Evolutionary conservation across 2,113 vertebrate genomes (phyloP).

Genomic region (Mus pahari): DNA sequence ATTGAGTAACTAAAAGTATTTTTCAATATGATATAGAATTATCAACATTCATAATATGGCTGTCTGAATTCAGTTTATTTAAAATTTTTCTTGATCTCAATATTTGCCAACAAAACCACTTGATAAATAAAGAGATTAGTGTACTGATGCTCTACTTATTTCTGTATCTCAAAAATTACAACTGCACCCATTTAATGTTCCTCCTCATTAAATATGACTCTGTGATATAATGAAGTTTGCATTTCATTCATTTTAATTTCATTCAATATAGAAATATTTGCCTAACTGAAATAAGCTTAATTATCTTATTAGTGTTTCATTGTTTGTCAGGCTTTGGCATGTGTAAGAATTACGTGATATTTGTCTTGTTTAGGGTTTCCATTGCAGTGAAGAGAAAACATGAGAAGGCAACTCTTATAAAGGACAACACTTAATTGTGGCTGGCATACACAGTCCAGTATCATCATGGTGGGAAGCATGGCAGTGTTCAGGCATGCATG

Average conservation of each 20-base stretch:
- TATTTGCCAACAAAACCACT: background rate
- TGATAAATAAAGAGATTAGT: background rate
- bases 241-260: slow-evolving; percentile 17
- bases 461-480: no score
- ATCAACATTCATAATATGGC: background rate
- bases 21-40: background rate
- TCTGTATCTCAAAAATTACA: background rate
- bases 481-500: no score
- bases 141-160: background rate
- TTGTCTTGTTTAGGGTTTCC: background rate
- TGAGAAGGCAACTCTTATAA: no score
- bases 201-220: background rate
- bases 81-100: background rate
- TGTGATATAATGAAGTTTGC: background rate
- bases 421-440: no score
- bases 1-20: background rate
- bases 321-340: background rate
- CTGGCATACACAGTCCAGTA: no score
- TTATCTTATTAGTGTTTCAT: background rate
- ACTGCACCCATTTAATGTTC: background rate
- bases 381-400: no score
- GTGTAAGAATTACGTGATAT: background rate
- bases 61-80: background rate
- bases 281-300: background rate
- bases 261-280: background rate